Evolutionary conservation across 2,888 invertebrate species (phyloP).

Genomic region (Andrena chrysosceles): DNA sequence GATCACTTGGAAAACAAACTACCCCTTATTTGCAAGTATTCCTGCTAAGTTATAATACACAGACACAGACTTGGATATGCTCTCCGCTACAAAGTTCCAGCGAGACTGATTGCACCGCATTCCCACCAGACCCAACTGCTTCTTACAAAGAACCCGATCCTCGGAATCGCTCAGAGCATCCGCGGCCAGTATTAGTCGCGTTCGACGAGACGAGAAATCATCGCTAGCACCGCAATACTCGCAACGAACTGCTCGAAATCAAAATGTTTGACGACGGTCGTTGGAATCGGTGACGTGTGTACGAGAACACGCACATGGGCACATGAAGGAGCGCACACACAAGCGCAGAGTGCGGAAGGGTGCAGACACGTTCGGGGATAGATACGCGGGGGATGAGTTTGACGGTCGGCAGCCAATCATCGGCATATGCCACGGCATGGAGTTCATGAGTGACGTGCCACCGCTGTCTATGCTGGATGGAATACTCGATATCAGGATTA

Average conservation of each 20-base stretch:
- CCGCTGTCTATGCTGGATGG: conserved; percentile 76
- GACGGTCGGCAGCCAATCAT: conserved; percentile 78
- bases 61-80: background rate
- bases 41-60: background rate
- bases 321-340: conserved; percentile 37
- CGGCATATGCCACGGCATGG: conserved; percentile 72
- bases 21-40: too few species aligned
- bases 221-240: conserved; percentile 54
- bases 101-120: background rate
- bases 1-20: too few species aligned
- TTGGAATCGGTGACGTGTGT: conserved; percentile 61
- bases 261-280: conserved; percentile 76
- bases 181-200: background rate
- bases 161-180: background rate
- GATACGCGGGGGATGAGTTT: conserved; percentile 72
- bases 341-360: conserved; percentile 56
- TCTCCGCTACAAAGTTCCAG: background rate
- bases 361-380: conserved; percentile 59
- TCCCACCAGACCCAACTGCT: background rate
- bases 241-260: conserved; percentile 63
- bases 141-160: background rate
- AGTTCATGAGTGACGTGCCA: conserved; percentile 78
- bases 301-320: conserved; percentile 44
- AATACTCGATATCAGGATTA: conserved; percentile 78
- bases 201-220: conserved; percentile 66